Evolutionary conservation across 2,888 invertebrate species (phyloP).

Genomic region (Acrobasis consociella): DNA sequence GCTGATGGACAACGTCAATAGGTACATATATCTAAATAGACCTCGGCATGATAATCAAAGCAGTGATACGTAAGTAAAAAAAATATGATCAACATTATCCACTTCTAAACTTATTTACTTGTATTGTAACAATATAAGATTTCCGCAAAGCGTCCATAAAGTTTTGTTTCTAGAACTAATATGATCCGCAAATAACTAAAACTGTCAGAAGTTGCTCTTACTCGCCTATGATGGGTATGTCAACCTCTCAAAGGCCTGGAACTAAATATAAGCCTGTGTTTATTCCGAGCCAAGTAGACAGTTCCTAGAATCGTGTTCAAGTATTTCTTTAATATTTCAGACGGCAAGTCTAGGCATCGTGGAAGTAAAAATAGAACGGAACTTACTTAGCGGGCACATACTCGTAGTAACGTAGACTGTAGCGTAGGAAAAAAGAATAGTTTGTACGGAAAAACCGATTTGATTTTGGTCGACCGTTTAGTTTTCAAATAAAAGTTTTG

Average conservation of each 20-base stretch:
- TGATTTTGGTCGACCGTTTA: conserved; percentile 16
- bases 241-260: background rate
- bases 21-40: too few relatives aligned
- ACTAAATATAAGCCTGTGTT: background rate
- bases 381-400: background rate
- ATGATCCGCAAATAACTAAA: background rate
- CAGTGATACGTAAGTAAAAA: too few relatives aligned
- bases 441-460: conserved; percentile 14
- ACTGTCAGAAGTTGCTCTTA: background rate
- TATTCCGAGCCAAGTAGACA: conserved; percentile 6
- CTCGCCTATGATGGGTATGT: conserved; percentile 1
- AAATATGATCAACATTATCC: too few relatives aligned
- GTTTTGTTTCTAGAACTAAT: background rate
- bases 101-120: too few relatives aligned
- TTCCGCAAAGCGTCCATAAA: background rate
- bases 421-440: conserved; percentile 5
- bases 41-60: too few relatives aligned
- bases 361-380: conserved; percentile 7
- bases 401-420: background rate
- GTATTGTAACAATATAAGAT: too few relatives aligned
- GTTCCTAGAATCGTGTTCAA: conserved; percentile 10
- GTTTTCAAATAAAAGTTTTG: conserved; percentile 17
- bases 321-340: conserved; percentile 20
- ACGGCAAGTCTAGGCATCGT: conserved; percentile 8
- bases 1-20: too few relatives aligned